A percentile compares a stretch with the other conserved stretches of the same genome.
phyloP scores from a whole-genome alignment of 2,797 vertebrate species.

The Erpetoichthys calabaricus region DNA sequence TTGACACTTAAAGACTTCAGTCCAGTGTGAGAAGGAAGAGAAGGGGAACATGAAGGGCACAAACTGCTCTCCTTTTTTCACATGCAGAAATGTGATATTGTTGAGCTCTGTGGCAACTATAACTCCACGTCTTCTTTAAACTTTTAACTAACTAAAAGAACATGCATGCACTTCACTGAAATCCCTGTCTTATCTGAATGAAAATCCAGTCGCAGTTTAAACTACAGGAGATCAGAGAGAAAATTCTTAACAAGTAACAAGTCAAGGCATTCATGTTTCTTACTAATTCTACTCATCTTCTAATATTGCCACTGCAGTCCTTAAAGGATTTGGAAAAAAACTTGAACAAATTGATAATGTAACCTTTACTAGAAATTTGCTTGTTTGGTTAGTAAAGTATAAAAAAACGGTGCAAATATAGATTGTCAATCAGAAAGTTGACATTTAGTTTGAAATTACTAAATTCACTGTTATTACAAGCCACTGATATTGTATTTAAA shows the following conservation, averaged over 20 bases:
- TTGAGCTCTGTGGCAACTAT: conserved; percentile 58
- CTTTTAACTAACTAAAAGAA: conserved; percentile 53
- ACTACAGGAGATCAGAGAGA: conserved; percentile 34
- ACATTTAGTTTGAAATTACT: too few relatives aligned
- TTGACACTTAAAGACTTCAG: conserved; percentile 27
- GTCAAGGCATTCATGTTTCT: conserved; percentile 6
- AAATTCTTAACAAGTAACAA: conserved; percentile 36
- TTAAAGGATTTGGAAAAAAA: too few relatives aligned
- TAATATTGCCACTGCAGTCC: background rate
- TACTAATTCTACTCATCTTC: background rate
- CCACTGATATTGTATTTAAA: too few relatives aligned
- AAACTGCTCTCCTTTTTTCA: conserved; percentile 39
- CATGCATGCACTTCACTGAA: conserved; percentile 56
- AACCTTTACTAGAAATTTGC: too few relatives aligned
- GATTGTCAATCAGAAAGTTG: too few relatives aligned
- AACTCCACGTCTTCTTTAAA: conserved; percentile 59
- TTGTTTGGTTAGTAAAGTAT: too few relatives aligned
- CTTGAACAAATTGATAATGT: too few relatives aligned
- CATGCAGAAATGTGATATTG: conserved; percentile 57
- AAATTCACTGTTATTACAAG: too few relatives aligned
- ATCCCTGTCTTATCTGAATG: conserved; percentile 49
- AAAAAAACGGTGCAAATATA: too few relatives aligned
- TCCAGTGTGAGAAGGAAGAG: conserved; percentile 23
- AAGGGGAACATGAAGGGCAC: conserved; percentile 18
- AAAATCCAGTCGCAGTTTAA: conserved; percentile 40